Evolutionary conservation across 1,140 invertebrate genomes (phyloP).

Genomic region (Galleria mellonella): DNA sequence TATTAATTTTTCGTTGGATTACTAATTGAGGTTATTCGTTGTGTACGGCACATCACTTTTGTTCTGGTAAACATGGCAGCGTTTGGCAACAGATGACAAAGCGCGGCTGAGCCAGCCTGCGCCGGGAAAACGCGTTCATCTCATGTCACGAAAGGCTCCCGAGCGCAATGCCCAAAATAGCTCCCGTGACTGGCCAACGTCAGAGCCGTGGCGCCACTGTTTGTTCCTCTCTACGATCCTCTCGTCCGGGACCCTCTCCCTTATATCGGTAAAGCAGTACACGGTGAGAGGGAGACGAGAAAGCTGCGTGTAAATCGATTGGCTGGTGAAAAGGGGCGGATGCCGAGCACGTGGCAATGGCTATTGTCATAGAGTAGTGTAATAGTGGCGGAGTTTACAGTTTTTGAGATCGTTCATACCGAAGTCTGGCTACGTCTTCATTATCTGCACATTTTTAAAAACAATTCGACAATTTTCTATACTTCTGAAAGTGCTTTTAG

Average conservation of each 20-base stretch:
- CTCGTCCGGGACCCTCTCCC: slow-evolving; percentile 55
- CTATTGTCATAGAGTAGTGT: slow-evolving; percentile 38
- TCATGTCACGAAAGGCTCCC: slow-evolving; percentile 49
- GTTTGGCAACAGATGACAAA: slow-evolving; percentile 65
- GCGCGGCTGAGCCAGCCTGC: slow-evolving; percentile 63
- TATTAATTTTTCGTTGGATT: slow-evolving; percentile 11
- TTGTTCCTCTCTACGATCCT: slow-evolving; percentile 34
- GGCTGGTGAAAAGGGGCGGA: slow-evolving; percentile 59
- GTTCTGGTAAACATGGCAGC: slow-evolving; percentile 70
- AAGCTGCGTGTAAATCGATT: slow-evolving; percentile 54
- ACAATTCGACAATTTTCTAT: too few species aligned
- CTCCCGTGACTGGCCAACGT: slow-evolving; percentile 17
- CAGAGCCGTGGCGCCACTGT: slow-evolving; percentile 60
- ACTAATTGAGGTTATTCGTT: slow-evolving; percentile 62
- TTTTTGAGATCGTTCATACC: slow-evolving; percentile 13
- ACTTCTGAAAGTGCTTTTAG: too few species aligned
- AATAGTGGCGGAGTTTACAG: slow-evolving; percentile 29
- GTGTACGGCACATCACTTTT: slow-evolving; percentile 63
- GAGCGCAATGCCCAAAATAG: slow-evolving; percentile 44
- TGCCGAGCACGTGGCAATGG: slow-evolving; percentile 55
- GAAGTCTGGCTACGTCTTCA: too few species aligned
- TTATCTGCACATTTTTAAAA: too few species aligned
- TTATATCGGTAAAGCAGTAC: slow-evolving; percentile 58
- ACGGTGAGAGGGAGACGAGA: slow-evolving; percentile 39
- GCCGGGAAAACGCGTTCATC: slow-evolving; percentile 51